Evolutionary conservation across 2,797 vertebrate genomes (phyloP), one percentile per base, ranked within the genome.

Genomic region (Thunnus albacares): DNA sequence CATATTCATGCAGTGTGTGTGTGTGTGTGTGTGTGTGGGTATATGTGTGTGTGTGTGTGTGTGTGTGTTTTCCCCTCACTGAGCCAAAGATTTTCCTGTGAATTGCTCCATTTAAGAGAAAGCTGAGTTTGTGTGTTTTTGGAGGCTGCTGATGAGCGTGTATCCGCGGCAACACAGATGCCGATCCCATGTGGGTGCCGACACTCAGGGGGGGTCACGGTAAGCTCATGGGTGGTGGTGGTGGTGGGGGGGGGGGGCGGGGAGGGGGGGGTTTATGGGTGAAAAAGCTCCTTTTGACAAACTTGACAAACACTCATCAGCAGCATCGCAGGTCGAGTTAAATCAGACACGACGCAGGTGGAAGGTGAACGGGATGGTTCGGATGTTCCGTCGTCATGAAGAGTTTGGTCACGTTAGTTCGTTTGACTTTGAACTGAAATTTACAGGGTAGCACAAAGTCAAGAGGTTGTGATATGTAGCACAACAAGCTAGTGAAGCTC

Each of bases 71-170:
- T 69, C 33, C 43, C 68, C 49, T 65, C 72, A 60, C 28, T 5
- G 41, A 84, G 58, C 59, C 53, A 10, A 57, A 85, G 61, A 79
- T 81, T 85, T 87, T 78, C 74, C 71, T 66, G 76, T 83, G 75
- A 87, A 79, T 79, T 75, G 82, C 85, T 88, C 75, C 84, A 85
- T 90, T 85, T 80, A 85, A 80, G 84, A 73, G 61, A 85, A 55
- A 75, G 72, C 51, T 49, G 47, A 18, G 2, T 24, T 20, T 26
- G 53, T 63, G 49, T 56, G 67, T 56, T 60, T 57, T 38, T 38
- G 66, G 22, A 30, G 57, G 64, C 53, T 73, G 68, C 63, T 15
- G 60, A 55, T 71, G 75, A 60, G 71, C 3, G 45, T 12, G 65
- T 59, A 71, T 81, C 65, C 11, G 26, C 17, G 4, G 77, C 35